Evolutionary conservation across 2,888 invertebrate genomes (phyloP), one percentile per base, ranked within the genome.

Genomic region (Heliconius sara): DNA sequence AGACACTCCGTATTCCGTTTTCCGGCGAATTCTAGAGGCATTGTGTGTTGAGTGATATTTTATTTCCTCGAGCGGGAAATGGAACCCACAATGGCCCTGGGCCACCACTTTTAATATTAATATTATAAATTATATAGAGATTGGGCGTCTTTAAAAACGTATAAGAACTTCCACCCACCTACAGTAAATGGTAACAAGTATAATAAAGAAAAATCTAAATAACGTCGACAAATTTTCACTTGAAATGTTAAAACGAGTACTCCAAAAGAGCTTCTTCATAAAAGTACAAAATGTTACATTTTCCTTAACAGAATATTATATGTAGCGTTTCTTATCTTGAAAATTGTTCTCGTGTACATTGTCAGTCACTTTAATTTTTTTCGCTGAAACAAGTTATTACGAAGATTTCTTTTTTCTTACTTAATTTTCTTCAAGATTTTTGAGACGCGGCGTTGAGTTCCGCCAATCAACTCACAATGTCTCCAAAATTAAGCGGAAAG

Each of bases 281-380:
- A 75, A 76, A 76, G 43, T 52, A 66, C 12, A 13, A 43, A 65
- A 75, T n/a, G 27, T 47, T n/a, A 27, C 66, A 66, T 76, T 76
- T 76, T 66, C 75, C 75, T 30, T n/a, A 76, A 66, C 75, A 76
- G 75, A 66, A 47, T 76, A 65, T 63, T 43, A 66, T 47, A 47
- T 43, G 27, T 52, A 13, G 27, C 75, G n/a, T 66, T 73, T 73
- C 60, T 73, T 73, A 73, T 60, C 60, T 73, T 47, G 16, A 5
- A 70, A 70, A 70, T 70, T 43, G 25, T 70, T 70, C 12, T 60
- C 27, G 43, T n/a, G 70, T 19, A 70, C 70, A 39, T 43, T 70
- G 70, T 70, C 43, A n/a, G 67, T 43, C 39, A 9, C 1, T 3
- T 25, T 19, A 25, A 47, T 43, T 47, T n/a, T 52, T 70, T 43